phyloP scores from a whole-genome alignment of 2,797 vertebrate species.

The Lutjanus campechanus region DNA sequence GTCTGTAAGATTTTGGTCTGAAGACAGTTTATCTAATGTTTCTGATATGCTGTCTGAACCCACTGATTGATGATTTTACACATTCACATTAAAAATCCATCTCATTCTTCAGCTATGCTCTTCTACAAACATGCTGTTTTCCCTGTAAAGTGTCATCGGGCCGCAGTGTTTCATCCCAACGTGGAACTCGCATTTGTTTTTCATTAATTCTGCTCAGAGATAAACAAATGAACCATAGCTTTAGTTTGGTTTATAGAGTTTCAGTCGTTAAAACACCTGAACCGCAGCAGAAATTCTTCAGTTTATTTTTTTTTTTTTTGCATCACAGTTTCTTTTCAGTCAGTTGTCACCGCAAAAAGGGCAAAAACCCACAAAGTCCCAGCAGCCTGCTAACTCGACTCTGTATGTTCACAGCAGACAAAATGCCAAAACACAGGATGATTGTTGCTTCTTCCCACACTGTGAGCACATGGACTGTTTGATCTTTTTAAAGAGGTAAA shows the following conservation, averaged over 20 bases:
- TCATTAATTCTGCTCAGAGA: background rate
- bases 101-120: too few species aligned
- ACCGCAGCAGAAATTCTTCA: background rate
- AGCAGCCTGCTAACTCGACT: background rate
- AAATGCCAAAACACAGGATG: background rate
- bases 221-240: background rate
- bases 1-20: too few species aligned
- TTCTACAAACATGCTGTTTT: too few species aligned
- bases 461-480: background rate
- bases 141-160: too few species aligned
- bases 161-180: too few species aligned
- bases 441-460: background rate
- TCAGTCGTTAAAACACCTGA: background rate
- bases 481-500: background rate
- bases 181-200: too few species aligned
- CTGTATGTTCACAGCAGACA: background rate
- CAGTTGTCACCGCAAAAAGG: background rate
- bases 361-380: background rate
- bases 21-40: too few species aligned
- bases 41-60: too few species aligned
- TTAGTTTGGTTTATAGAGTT: background rate
- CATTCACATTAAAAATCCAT: too few species aligned
- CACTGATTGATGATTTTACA: too few species aligned
- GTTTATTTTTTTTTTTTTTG: too few species aligned
- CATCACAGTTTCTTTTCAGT: too few species aligned